phyloP scores from a whole-genome alignment of 2,888 invertebrate genomes.

The Eilema depressum region DNA sequence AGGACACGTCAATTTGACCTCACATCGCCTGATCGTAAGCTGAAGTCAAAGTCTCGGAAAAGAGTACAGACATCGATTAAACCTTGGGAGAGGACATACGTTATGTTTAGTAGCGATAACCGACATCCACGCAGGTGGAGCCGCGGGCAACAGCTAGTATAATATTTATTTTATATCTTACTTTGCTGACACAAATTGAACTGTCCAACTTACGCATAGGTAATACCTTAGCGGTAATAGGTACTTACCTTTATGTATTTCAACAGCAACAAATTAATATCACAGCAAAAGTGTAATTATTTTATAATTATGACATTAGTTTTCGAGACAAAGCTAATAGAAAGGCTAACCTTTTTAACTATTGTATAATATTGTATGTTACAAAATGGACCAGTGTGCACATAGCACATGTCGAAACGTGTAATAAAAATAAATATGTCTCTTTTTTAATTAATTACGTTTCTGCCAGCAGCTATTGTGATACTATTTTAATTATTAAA shows the following conservation, averaged over 20 bases:
- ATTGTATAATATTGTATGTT: conserved; percentile 10
- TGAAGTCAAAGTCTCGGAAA: too few species aligned
- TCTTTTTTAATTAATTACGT: conserved; percentile 1
- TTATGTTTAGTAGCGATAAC: too few species aligned
- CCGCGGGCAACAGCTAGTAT: too few species aligned
- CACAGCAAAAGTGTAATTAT: background rate
- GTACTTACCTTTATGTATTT: background rate
- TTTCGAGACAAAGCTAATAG: conserved; percentile 5
- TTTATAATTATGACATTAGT: conserved; percentile 2
- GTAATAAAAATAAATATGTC: background rate
- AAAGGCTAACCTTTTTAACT: conserved; percentile 7
- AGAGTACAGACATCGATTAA: too few species aligned
- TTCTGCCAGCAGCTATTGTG: background rate
- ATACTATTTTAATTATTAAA: background rate
- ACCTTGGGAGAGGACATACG: too few species aligned
- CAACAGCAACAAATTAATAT: background rate
- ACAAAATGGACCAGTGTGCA: conserved; percentile 1
- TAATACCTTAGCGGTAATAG: too few species aligned
- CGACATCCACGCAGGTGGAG: too few species aligned
- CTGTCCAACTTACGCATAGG: background rate
- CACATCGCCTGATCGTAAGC: too few species aligned
- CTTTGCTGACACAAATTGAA: background rate
- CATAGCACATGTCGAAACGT: background rate
- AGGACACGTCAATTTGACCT: too few species aligned
- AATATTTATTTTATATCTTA: background rate